Evolutionary conservation across 2,888 invertebrate genomes (phyloP), one percentile per base, ranked within the genome.

Genomic region (Orthosia gothica): DNA sequence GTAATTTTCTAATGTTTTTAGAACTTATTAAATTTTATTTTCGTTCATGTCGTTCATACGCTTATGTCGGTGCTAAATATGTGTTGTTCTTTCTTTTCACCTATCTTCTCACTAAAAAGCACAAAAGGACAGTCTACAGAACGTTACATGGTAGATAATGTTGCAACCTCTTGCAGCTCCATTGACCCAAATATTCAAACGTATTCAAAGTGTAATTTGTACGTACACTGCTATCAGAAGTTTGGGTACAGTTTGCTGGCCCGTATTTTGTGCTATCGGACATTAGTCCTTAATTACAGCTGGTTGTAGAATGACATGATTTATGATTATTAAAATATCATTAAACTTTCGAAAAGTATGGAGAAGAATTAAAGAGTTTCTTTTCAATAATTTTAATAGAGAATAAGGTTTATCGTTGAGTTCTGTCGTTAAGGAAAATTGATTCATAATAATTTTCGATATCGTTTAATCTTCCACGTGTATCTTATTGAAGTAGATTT

Each of bases 131-230:
- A 18, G 0, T 9, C 13, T 55, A n/a, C 40, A n/a, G n/a, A 59
- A 20, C n/a, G 20, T 61, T 58, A 32, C 18, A 76, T 5, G 18
- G 15, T 5, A 15, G 15, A 1, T 40, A 54, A 40, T 57, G 3
- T 52, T 52, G 2, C 40, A 49, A 49, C 18, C n/a, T 40, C 40
- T 64, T 61, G 45, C 20, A 47, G n/a, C 15, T 58, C 32, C 58
- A 49, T 23, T 63, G 52, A 69, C 78, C 75, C 7, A 62, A 69
- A 78, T 77, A 47, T 13, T 32, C 45, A 1, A 9, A 59, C 63
- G 63, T 64, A 70, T 79, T 76, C 79, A 70, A 79, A 72, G 57
- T 62, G 26, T 61, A 66, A 77, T 77, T 80, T 73, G 73, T 73
- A 54, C 62, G 62, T 61, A 68, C 63, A 79, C 64, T 81, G 68